phyloP scores from a whole-genome alignment of 2,113 vertebrate genomes.

The Capra hircus region DNA sequence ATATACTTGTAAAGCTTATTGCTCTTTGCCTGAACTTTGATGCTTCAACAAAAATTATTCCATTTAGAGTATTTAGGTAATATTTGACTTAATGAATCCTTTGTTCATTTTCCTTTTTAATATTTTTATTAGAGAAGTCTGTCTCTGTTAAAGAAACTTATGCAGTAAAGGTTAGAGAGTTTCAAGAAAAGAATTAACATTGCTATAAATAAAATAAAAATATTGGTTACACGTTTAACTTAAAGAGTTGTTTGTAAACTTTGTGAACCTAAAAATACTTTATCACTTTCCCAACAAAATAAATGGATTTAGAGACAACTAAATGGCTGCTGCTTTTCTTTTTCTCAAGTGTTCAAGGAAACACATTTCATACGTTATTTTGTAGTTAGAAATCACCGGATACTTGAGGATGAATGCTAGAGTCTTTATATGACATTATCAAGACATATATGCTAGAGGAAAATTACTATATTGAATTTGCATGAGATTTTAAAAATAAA shows the following conservation, averaged over 20 bases:
- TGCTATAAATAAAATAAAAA: slow-evolving; percentile 31
- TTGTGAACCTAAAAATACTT: background rate
- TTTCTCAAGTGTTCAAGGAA: background rate
- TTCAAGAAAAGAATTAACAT: slow-evolving; percentile 27
- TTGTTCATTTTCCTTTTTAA: slow-evolving; percentile 35
- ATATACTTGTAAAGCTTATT: background rate
- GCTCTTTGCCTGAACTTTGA: background rate
- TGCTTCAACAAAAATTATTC: slow-evolving; percentile 3
- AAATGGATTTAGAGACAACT: slow-evolving; percentile 20
- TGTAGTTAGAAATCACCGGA: background rate
- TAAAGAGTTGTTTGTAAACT: slow-evolving; percentile 12
- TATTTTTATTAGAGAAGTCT: background rate
- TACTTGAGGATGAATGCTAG: slow-evolving; percentile 3
- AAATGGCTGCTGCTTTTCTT: background rate
- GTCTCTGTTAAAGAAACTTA: slow-evolving; percentile 26
- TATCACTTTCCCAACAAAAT: slow-evolving; percentile 49
- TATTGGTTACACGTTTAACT: background rate
- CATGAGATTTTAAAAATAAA: slow-evolving; percentile 5
- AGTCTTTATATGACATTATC: background rate
- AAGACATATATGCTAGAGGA: background rate
- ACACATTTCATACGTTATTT: background rate
- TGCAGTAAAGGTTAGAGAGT: slow-evolving; percentile 22
- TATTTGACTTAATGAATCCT: background rate
- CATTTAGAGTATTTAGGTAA: slow-evolving; percentile 21
- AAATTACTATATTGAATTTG: slow-evolving; percentile 22